phyloP scores from a whole-genome alignment of 2,888 invertebrate genomes.

The Chydorus sphaericus region DNA sequence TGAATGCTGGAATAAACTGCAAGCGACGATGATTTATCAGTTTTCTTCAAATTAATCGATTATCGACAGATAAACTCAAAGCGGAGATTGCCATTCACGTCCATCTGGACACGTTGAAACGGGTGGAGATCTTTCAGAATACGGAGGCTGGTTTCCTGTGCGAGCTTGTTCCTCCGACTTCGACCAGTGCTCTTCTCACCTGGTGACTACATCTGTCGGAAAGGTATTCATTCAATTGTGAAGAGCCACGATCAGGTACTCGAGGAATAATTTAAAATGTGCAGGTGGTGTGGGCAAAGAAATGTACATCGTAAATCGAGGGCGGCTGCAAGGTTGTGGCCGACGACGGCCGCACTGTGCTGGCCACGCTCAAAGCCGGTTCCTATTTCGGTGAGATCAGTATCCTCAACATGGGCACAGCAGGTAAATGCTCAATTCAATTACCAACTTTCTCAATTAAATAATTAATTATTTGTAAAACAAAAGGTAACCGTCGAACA shows the following conservation, averaged over 20 bases:
- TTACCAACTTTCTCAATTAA: background rate
- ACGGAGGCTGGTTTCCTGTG: slow-evolving; percentile 98
- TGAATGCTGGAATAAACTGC: no score
- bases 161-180: slow-evolving; percentile 83
- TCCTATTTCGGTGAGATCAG: slow-evolving; percentile 99
- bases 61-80: slow-evolving; percentile 85
- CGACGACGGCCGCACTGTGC: slow-evolving; percentile 86
- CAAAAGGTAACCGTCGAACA: slow-evolving; percentile 89
- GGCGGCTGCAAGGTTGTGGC: slow-evolving; percentile 86
- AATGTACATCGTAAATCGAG: slow-evolving; percentile 98
- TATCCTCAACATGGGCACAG: slow-evolving; percentile 98
- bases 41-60: no score
- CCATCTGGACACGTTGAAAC: slow-evolving; percentile 90
- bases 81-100: slow-evolving; percentile 99
- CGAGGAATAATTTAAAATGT: slow-evolving; percentile 22
- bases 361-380: slow-evolving; percentile 94
- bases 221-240: slow-evolving; percentile 50
- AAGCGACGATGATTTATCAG: no score
- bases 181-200: slow-evolving; percentile 94
- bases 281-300: slow-evolving; percentile 97
- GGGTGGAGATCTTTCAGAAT: slow-evolving; percentile 98
- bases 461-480: background rate
- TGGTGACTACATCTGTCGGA: slow-evolving; percentile 95
- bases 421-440: slow-evolving; percentile 43
- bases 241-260: background rate